phyloP scores from a whole-genome alignment of 2,797 vertebrate genomes.

The Catamblyrhynchus diadema region DNA sequence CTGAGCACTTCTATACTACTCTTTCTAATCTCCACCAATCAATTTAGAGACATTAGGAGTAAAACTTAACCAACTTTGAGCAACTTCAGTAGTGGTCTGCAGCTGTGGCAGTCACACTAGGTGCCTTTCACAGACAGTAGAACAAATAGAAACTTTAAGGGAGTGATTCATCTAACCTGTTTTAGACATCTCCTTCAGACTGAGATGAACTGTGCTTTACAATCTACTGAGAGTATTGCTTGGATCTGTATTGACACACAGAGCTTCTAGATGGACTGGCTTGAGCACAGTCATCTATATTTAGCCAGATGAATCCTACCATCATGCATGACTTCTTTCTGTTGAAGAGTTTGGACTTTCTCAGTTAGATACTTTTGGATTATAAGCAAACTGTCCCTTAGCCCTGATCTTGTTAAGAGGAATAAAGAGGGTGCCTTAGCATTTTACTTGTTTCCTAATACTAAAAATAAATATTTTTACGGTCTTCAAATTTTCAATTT shows the following conservation, averaged over 20 bases:
- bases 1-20: neutral
- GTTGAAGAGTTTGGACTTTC: neutral
- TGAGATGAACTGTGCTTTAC: conserved; percentile 49
- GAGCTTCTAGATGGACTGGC: neutral
- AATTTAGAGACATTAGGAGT: neutral
- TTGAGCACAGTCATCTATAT: neutral
- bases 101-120: neutral
- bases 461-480: neutral
- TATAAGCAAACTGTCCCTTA: neutral
- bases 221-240: neutral
- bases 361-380: neutral
- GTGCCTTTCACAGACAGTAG: conserved; percentile 22
- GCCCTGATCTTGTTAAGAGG: neutral
- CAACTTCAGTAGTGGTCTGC: neutral
- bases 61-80: neutral
- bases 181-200: conserved; percentile 34
- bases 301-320: neutral
- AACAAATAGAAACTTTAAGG: conserved; percentile 28
- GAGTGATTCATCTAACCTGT: conserved; percentile 52
- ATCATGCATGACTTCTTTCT: neutral
- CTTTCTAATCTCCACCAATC: neutral
- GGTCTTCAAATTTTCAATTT: neutral
- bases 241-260: conserved; percentile 10
- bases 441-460: neutral
- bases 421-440: neutral